These are phyloP conservation scores for Hydroisotoma schaefferi DNA, from an alignment of 2,888 invertebrate genomes.

Conservation along the genomic window DNA sequence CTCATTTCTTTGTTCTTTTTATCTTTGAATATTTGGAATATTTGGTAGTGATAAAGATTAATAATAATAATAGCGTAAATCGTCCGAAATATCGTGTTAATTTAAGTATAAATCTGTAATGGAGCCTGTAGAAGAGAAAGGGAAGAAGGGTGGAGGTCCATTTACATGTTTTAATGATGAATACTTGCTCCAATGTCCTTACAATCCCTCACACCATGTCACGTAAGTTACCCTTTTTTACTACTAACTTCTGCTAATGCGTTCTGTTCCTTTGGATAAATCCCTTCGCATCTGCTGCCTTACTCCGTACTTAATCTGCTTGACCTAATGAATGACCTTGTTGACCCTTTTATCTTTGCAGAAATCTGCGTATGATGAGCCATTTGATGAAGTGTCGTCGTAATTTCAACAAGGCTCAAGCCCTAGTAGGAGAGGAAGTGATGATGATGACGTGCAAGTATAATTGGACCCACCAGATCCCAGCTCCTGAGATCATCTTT, in stretches of 20 bases:
- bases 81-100: no score
- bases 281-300: not conserved
- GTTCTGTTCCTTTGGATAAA: not conserved
- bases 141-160: no score
- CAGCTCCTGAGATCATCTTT: constrained; percentile 18
- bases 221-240: constrained; percentile 8
- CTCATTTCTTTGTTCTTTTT: no score
- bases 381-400: constrained; percentile 31
- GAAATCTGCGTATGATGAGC: constrained; percentile 14
- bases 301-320: no score
- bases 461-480: constrained; percentile 23
- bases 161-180: not conserved
- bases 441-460: constrained; percentile 24
- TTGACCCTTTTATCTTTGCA: not conserved
- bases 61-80: no score
- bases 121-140: no score
- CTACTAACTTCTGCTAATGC: not conserved
- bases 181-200: constrained; percentile 5
- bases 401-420: constrained; percentile 14
- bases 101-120: no score
- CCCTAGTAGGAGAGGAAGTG: constrained; percentile 4
- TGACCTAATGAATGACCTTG: not conserved
- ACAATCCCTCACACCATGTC: constrained; percentile 4
- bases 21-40: no score
- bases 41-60: no score